Percentiles rank a stretch among this genome's conserved stretches.
Evolutionary conservation across 2,888 invertebrate species (phyloP).

Genomic region (Spatulosminthurus flaviceps): DNA sequence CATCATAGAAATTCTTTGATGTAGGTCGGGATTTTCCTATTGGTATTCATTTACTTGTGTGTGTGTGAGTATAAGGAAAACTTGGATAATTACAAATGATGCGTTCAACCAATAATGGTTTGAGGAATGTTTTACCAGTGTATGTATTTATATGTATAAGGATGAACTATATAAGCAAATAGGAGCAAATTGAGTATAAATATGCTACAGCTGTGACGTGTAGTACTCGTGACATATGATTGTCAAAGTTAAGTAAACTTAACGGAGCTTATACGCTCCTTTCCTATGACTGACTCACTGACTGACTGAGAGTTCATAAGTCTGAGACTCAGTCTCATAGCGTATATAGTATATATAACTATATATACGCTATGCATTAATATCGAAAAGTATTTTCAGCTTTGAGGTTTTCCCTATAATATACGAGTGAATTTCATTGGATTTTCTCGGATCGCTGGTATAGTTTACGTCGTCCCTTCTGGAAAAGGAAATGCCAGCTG

Average conservation of each 20-base stretch:
- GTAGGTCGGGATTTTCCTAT: background rate
- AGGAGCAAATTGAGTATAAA: too few relatives aligned
- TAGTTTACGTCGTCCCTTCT: background rate
- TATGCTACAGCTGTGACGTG: too few relatives aligned
- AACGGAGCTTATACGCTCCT: slow-evolving; percentile 20
- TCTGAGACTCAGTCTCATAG: background rate
- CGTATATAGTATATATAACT: too few relatives aligned
- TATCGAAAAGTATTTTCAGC: slow-evolving; percentile 25
- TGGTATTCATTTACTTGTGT: background rate
- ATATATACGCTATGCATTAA: background rate
- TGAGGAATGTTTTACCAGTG: too few relatives aligned
- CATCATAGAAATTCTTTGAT: background rate
- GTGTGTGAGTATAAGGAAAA: background rate
- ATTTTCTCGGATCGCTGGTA: slow-evolving; percentile 9
- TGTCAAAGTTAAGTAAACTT: slow-evolving; percentile 32
- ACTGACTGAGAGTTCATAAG: too few relatives aligned
- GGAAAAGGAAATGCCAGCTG: background rate
- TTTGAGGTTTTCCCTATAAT: slow-evolving; percentile 20
- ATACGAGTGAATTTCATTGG: slow-evolving; percentile 16
- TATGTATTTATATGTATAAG: too few relatives aligned
- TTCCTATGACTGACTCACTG: background rate
- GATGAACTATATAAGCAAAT: too few relatives aligned
- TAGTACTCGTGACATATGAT: too few relatives aligned
- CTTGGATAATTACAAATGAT: slow-evolving; percentile 1
- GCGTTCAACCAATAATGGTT: background rate